Base-by-base conservation (phyloP, 2,888 invertebrate species). In the Hyppa rectilinea region DNA sequence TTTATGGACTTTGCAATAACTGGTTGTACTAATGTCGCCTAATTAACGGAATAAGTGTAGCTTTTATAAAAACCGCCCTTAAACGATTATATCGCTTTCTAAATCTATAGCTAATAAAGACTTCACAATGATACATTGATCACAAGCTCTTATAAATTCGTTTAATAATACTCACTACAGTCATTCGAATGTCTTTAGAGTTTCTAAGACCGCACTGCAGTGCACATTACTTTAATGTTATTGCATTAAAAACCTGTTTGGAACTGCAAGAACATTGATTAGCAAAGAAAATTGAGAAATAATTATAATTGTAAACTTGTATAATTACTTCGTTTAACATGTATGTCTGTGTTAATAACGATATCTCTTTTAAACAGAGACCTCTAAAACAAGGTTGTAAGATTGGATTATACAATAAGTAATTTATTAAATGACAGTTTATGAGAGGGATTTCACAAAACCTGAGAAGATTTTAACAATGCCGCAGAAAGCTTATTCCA, bases 21-120 rank as follows among this genome's bases (percentile, higher is more conserved):
- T 47, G 63, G 83, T 63, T 61, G 65, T 45, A 66, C 10, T 71
- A 52, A 68, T 67, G 56, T 56, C 49, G 43, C 52, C 67, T 79
- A 82, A 81, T 69, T 75, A 82, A 79, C 56, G n/a, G 38, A n/a
- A 60, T 43, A 53, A 40, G 55, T 43, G 53, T 70, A 62, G 49
- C 65, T 75, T 79, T 79, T 58, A 75, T 65, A 55, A 20, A 31
- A 31, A 29, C 45, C 47, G 66, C 61, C 55, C 65, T 75, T 71
- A 68, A 53, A 50, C 43, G 45, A 64, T 50, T 23, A n/a, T 56
- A 71, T 65, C 40, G 67, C 68, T 81, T 82, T 79, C 71, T 69
- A 79, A 64, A 69, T 65, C 52, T 0, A 43, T 66, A 59, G 29
- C 36, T 71, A 66, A 71, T 67, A 49, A 63, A 63, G 38, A 40